Conservation (phyloP, 2,797 vertebrate species). For the Acipenser oxyrinchus region DNA sequence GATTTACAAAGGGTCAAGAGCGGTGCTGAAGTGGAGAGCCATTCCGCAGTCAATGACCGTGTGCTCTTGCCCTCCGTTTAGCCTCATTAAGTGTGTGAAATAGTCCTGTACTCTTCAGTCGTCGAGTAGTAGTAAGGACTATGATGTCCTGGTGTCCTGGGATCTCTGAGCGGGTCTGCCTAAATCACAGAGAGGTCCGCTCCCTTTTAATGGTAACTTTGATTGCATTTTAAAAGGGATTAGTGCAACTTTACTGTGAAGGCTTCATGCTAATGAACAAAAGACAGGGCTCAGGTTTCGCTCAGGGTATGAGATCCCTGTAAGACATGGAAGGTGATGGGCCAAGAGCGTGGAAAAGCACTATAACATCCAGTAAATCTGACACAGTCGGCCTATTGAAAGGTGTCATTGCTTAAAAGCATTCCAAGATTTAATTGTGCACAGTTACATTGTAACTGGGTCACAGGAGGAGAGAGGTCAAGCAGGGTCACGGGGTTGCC, state of each 20-base stretch:
- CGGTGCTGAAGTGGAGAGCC: neutral
- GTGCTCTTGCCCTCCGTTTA: conserved; percentile 18
- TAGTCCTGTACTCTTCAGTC: conserved; percentile 13
- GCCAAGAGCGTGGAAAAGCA: conserved; percentile 12
- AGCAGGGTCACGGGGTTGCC: conserved; percentile 69
- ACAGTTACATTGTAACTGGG: conserved; percentile 64
- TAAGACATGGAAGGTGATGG: conserved; percentile 19
- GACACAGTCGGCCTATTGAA: conserved; percentile 48
- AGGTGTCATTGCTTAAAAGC: conserved; percentile 67
- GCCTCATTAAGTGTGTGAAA: conserved; percentile 25
- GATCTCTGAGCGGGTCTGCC: neutral
- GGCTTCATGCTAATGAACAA: conserved; percentile 22
- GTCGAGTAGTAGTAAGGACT: conserved; percentile 18
- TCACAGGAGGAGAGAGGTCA: conserved; percentile 72
- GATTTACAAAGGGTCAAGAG: conserved; percentile 12
- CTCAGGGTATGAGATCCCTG: conserved; percentile 22
- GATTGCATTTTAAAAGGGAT: conserved; percentile 5
- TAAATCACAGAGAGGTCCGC: neutral
- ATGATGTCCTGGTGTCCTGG: conserved; percentile 15
- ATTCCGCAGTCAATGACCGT: conserved; percentile 8
- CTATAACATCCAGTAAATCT: conserved; percentile 50
- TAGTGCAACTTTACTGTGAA: conserved; percentile 15
- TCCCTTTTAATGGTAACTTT: conserved; percentile 16
- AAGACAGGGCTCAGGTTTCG: conserved; percentile 22
- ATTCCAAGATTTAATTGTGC: conserved; percentile 55